Percentiles rank a stretch among this genome's conserved stretches.
These are phyloP conservation scores for Heliothis virescens DNA, from an alignment of 1,140 invertebrate genomes.

Conservation along the genomic window DNA sequence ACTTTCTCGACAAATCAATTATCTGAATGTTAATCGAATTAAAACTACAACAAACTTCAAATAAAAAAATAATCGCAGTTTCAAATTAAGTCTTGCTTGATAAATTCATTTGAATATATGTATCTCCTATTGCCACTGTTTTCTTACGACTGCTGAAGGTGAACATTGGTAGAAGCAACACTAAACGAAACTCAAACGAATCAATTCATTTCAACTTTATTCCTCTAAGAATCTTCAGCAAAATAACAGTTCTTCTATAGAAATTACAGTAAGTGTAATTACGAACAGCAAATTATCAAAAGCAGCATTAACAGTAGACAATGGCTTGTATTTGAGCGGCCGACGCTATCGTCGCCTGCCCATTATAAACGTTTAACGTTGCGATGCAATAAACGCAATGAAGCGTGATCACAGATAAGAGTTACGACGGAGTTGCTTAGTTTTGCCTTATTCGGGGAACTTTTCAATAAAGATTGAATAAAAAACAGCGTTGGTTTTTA, in stretches of 20 bases:
- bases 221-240: neutral
- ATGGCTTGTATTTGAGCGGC: slow-evolving; percentile 58
- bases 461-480: neutral
- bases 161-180: too few species aligned
- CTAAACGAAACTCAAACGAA: too few species aligned
- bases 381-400: slow-evolving; percentile 67
- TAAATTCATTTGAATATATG: too few species aligned
- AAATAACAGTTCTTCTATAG: neutral
- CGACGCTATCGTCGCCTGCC: slow-evolving; percentile 51
- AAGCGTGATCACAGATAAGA: slow-evolving; percentile 54
- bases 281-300: slow-evolving; percentile 29
- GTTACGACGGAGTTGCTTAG: slow-evolving; percentile 13
- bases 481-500: neutral
- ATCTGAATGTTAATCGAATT: neutral
- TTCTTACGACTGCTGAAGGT: too few species aligned
- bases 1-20: neutral
- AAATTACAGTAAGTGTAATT: slow-evolving; percentile 27
- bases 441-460: slow-evolving; percentile 20
- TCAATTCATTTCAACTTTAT: neutral
- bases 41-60: neutral
- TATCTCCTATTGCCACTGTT: too few species aligned
- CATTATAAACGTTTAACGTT: slow-evolving; percentile 59
- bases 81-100: too few species aligned
- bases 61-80: too few species aligned
- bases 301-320: slow-evolving; percentile 61